Base-by-base conservation (phyloP, 2,888 invertebrate species). In the Papilio elwesi region DNA sequence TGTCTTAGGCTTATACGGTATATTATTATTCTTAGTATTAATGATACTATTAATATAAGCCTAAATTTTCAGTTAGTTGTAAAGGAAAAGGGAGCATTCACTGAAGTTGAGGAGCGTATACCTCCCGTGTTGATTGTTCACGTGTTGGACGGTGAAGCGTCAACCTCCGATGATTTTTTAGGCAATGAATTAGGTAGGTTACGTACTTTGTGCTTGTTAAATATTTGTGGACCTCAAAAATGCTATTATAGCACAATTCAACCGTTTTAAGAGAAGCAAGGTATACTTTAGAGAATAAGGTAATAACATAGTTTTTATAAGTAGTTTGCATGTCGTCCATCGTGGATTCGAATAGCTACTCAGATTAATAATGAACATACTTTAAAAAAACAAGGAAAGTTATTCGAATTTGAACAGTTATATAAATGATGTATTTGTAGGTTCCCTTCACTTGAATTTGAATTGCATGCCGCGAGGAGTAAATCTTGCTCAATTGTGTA, bases 111-210 rank as follows among this genome's bases (percentile, higher is more conserved):
- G 83, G 94, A 95, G 68, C 96, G 96, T 83, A 86, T 96, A 55
- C 96, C 97, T 0, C 97, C 98, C 9, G 90, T 95, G 75, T 93
- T 98, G 3, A 94, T 95, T 69, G 84, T 98, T 4, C 97, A 98
- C 90, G 95, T 98, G 26, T 97, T 98, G 96, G 98, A 98, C 82
- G 96, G 96, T 75, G 98, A 98, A 85, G 94, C 96, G 15, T 94
- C 96, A 76, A 95, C 96, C 0, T 90, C 95, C 0, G 96, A 98
- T 83, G 98, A 98, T 80, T 97, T 96, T 83, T 89, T 98, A 26
- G 97, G 97, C 96, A 89, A 78, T 71, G 73, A 73, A 66, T 53
- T 73, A 11, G 73, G 73, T 73, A 57, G 12, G 57, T 64, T 47
- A 38, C 12, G 0, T 15, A 26, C 9, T 43, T 43, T 43, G 9